Evolutionary conservation across 1,140 invertebrate species (phyloP).

Genomic region (Epicauta chinensis): DNA sequence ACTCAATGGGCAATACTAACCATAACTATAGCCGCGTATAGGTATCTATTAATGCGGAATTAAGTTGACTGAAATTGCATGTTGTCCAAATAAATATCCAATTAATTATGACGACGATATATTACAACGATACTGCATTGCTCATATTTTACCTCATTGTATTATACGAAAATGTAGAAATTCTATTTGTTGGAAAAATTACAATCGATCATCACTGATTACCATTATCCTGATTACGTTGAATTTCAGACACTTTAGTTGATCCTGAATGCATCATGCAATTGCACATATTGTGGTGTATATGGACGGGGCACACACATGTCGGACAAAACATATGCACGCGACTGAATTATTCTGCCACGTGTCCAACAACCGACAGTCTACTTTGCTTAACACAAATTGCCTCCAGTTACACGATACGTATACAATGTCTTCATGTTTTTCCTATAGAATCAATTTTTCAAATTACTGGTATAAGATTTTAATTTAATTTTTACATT

Average conservation of each 20-base stretch:
- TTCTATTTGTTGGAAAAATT: too few species aligned
- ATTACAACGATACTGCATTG: too few species aligned
- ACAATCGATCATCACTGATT: neutral
- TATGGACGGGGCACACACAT: conserved; percentile 14
- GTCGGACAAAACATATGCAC: conserved; percentile 27
- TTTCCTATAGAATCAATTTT: conserved; percentile 21
- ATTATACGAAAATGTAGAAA: too few species aligned
- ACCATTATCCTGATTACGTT: conserved; percentile 19
- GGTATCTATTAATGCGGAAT: conserved; percentile 20
- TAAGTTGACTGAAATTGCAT: conserved; percentile 24
- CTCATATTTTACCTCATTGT: too few species aligned
- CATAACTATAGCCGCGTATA: too few species aligned
- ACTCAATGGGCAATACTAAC: too few species aligned
- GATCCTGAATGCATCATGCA: conserved; percentile 15
- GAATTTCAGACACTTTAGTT: conserved; percentile 14
- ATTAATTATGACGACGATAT: conserved; percentile 12
- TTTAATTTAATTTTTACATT: conserved; percentile 17
- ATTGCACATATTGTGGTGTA: conserved; percentile 16
- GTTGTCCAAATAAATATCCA: conserved; percentile 21
- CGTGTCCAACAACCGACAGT: conserved; percentile 16
- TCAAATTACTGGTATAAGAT: conserved; percentile 17
- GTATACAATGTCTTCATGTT: too few species aligned
- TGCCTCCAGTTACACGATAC: conserved; percentile 26
- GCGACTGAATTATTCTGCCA: conserved; percentile 28
- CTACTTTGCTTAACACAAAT: conserved; percentile 28